phyloP scores from a whole-genome alignment of 2,797 vertebrate species.

The Austrolebias charrua region DNA sequence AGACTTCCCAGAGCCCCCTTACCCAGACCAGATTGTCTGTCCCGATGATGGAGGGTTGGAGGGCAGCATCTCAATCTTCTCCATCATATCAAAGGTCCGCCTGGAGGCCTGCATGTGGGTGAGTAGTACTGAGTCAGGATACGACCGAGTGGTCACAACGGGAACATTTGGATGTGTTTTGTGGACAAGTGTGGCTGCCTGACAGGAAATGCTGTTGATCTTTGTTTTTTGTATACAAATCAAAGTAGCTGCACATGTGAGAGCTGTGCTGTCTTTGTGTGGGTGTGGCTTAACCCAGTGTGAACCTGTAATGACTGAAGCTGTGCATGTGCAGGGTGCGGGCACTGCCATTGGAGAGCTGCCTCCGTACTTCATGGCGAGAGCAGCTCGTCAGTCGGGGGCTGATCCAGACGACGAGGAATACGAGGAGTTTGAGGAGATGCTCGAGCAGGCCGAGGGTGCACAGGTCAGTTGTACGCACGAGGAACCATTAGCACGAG shows the following conservation, averaged over 20 bases:
- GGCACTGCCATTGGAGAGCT: constrained; percentile 98
- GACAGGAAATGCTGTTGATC: not conserved
- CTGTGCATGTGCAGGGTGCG: constrained; percentile 82
- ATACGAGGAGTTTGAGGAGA: constrained; percentile 99
- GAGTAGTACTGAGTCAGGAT: constrained; percentile 65
- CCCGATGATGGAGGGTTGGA: constrained; percentile 79
- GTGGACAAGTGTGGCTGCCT: not conserved
- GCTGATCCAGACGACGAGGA: constrained; percentile 97
- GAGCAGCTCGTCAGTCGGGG: constrained; percentile 94
- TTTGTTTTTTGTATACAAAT: not conserved
- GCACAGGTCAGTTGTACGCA: constrained; percentile 85
- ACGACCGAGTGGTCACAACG: no score
- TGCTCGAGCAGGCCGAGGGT: constrained; percentile 91
- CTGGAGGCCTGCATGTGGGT: constrained; percentile 99
- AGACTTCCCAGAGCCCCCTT: constrained; percentile 96
- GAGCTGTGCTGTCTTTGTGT: not conserved
- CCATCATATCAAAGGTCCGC: constrained; percentile 98
- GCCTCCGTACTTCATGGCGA: constrained; percentile 97
- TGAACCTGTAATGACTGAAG: not conserved
- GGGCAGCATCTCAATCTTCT: constrained; percentile 88
- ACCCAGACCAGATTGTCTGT: constrained; percentile 95
- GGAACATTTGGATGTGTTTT: no score
- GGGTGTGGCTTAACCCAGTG: not conserved
- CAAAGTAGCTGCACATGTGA: not conserved
- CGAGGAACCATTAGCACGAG: not conserved